Base-by-base conservation (phyloP, 2,113 vertebrate genomes). In the Brachyhypopomus occidentalis region DNA sequence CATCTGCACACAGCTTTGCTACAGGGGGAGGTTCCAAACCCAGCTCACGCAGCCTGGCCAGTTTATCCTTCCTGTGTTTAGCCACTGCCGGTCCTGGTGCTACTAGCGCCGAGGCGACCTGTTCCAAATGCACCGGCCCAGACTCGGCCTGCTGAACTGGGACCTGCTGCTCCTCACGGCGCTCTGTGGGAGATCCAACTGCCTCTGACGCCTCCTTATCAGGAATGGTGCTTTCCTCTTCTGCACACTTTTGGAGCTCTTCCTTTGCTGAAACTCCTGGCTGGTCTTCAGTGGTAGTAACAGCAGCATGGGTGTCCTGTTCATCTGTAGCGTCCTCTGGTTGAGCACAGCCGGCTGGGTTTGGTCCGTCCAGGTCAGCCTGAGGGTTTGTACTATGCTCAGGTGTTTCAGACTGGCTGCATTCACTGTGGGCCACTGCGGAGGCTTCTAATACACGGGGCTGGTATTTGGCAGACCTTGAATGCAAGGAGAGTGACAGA, bases 391-490 rank as follows among this genome's bases (percentile, higher is more conserved):
- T 81, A 17, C 88, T 85, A 34, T 81, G 88, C 62, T 90, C 84
- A 0, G 77, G 66, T 25, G 0, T 1, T 86, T 72, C 22, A 69
- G 17, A 9, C 62, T 90, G 80, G 25, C 79, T 81, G 45, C 48
- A 73, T 23, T 84, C 72, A 22, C 81, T 62, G 38, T 82, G 66
- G 2, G 84, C 38, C n/a, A 83, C 63, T 22, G 67, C 2, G 16
- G 88, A 78, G 1, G 89, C 89, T 75, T 94, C 92, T 75, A 87
- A 72, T 75, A 92, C 89, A 69, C 86, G 41, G 0, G 89, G 82
- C 22, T 95, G 95, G 86, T 98, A 98, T 71, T 94, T 96, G 77
- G 92, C 78, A 19, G 96, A 99, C 84, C 98, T 99, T 86, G 48
- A 78, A 56, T 45, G 73, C 5, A 59, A 11, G 36, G 1, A 38